Percentiles rank a stretch among this genome's conserved stretches.
These are phyloP conservation scores for Caenorhabditis panamensis DNA, from an alignment of 2,888 invertebrate species.

Conservation along the genomic window DNA sequence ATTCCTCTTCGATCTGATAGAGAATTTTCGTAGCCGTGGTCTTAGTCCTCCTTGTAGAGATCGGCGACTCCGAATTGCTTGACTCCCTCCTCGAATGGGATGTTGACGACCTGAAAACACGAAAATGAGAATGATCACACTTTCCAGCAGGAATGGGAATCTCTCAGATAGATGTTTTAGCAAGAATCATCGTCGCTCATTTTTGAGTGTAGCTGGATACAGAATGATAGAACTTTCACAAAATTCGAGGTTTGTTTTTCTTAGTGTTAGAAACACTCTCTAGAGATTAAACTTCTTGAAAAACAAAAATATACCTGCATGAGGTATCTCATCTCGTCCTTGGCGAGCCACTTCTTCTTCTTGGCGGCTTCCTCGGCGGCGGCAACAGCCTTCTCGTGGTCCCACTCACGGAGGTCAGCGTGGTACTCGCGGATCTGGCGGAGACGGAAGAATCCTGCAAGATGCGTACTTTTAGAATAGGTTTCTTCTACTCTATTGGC, in stretches of 20 bases:
- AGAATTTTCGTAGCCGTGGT: conserved; percentile 22
- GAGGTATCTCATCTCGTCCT: conserved; percentile 80
- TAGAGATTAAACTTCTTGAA: not conserved
- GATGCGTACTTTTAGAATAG: not conserved
- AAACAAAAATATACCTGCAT: conserved; percentile 72
- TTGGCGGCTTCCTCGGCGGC: conserved; percentile 76
- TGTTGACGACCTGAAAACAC: conserved; percentile 76
- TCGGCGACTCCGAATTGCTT: conserved; percentile 79
- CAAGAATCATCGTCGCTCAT: too few species aligned
- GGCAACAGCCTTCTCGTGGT: conserved; percentile 80
- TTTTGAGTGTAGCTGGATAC: too few species aligned
- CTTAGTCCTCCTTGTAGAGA: conserved; percentile 79
- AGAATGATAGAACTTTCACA: too few species aligned
- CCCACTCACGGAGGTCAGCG: conserved; percentile 80
- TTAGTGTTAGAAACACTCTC: not conserved
- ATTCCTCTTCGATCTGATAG: conserved; percentile 30
- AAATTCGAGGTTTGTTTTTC: not conserved
- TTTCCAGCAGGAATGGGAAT: too few species aligned
- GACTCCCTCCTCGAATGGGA: conserved; percentile 81
- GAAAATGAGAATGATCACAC: not conserved
- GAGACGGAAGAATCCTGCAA: conserved; percentile 73
- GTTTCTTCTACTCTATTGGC: too few species aligned
- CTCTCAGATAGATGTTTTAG: too few species aligned
- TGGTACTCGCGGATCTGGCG: conserved; percentile 78
- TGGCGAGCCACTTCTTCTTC: conserved; percentile 80